A percentile compares a stretch with the other conserved stretches of the same genome.
phyloP scores from a whole-genome alignment of 2,113 vertebrate genomes.

The Podarcis cretensis region DNA sequence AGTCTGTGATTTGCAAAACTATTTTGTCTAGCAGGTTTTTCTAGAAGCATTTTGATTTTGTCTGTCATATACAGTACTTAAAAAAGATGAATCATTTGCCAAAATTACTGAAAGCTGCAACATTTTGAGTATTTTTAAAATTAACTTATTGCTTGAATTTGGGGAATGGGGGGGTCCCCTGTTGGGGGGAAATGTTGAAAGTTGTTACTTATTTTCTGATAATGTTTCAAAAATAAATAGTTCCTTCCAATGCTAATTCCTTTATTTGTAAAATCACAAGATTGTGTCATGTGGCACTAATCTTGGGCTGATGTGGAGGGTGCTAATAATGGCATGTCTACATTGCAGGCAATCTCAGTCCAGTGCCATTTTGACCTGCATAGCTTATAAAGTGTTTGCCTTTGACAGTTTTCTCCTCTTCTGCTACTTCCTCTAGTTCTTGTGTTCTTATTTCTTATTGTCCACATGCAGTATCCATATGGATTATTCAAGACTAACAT shows the following conservation, averaged over 20 bases:
- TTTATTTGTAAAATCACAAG: constrained; percentile 4
- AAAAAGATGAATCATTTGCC: background rate
- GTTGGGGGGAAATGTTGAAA: background rate
- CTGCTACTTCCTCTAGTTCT: background rate
- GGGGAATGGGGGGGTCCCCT: background rate
- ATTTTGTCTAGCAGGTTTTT: background rate
- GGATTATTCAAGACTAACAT: background rate
- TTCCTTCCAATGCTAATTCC: background rate
- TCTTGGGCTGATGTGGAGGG: background rate
- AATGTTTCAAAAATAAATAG: constrained; percentile 4
- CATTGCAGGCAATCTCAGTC: background rate
- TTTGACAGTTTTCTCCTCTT: background rate
- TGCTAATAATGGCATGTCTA: constrained; percentile 2
- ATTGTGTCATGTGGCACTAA: background rate
- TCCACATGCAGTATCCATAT: background rate
- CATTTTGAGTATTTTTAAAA: background rate
- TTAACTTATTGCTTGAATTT: background rate
- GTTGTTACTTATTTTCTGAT: background rate
- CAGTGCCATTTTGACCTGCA: background rate
- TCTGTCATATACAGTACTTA: background rate
- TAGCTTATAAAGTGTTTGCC: background rate
- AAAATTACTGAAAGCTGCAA: background rate
- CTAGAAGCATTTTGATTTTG: background rate
- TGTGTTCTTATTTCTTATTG: background rate
- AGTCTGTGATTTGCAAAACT: background rate